Base-by-base conservation (phyloP, 1,140 invertebrate genomes). In the Drosophila nannoptera region DNA sequence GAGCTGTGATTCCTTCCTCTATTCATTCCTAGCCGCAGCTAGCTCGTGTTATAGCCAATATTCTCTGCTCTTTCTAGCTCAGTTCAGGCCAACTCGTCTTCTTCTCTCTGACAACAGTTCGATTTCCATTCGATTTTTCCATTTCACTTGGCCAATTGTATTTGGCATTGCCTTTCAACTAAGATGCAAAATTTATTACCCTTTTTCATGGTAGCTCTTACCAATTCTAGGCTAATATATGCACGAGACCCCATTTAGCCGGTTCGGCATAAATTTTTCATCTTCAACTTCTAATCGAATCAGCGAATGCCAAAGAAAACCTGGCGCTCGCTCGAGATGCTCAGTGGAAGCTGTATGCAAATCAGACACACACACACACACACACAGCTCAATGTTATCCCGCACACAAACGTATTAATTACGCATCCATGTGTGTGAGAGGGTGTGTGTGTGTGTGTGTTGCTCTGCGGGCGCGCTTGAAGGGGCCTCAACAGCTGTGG, bases 371-470 rank as follows among this genome's bases (percentile, higher is more conserved):
- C 5, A 42, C 29, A 32, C 31, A 11, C 35, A 22, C 43, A 54
- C 32, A 31, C 31, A 55, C 40, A 22, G n/a, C 35, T 61, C 60
- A 50, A 56, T 69, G 66, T 56, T 69, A 63, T 63, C 52, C 43
- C 31, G 35, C 60, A 50, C 52, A 64, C 43, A 69, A 69, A 63
- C 60, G 66, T 60, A 69, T 64, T 64, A 69, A 69, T 69, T 69
- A 69, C 60, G 33, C n/a, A n/a, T n/a, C n/a, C n/a, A n/a, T n/a
- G n/a, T n/a, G n/a, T 14, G 2, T 40, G 38, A 2, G 36, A 2
- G 29, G 0, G 7, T 32, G 29, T 42, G 11, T 42, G 31, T 49
- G 43, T 56, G 16, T 16, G 14, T 48, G 29, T 38, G 14, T 55
- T 11, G 43, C 12, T 29, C 31, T 48, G 9, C 7, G 22, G 33